Evolutionary conservation across 2,797 vertebrate species (phyloP), one percentile per base, ranked within the genome.

Genomic region (Esox lucius): DNA sequence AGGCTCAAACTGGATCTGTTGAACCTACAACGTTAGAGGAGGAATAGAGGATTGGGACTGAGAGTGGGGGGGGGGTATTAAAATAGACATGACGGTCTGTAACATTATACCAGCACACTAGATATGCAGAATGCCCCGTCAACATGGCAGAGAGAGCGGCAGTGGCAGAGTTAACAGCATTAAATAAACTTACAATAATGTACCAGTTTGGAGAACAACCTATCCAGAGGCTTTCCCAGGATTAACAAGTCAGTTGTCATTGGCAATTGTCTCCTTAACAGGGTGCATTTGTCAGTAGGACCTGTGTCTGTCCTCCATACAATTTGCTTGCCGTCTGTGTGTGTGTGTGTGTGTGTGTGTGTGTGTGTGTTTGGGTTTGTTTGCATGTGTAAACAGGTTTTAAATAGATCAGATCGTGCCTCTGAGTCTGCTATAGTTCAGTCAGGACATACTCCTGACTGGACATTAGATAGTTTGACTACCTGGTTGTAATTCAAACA

Each of bases 381-480:
- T 19, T 17, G 16, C 4, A 5, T 24, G 62, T 61, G 71, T 69
- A 2, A 79, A 80, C 62, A 65, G 66, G 86, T 80, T 90, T 84
- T 87, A 90, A 90, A 91, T 91, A 91, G 90, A 90, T 26, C 79
- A 79, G 77, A 48, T 68, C 53, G 48, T 31, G 16, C 3, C 68
- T 12, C 26, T 51, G 24, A 1, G 48, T 12, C 26, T 70, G 1
- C 70, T 71, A 12, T 39, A 56, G 68, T 7, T 28, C 35, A 48
- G n/a, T 68, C 35, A 1, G 68, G 69, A 35, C 66, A 24, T 1
- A 46, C 11, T 42, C 6, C 28, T 66, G 7, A 35, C 28, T 31
- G 28, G 24, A 31, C 3, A 17, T 65, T 28, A 31, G 64, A 16
- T 22, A 59, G 19, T 22, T n/a, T n/a, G 6, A 59, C 53, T 59